phyloP scores from a whole-genome alignment of 92 coral and sea anemone genomes.

The Epizoanthus illoricatus region DNA sequence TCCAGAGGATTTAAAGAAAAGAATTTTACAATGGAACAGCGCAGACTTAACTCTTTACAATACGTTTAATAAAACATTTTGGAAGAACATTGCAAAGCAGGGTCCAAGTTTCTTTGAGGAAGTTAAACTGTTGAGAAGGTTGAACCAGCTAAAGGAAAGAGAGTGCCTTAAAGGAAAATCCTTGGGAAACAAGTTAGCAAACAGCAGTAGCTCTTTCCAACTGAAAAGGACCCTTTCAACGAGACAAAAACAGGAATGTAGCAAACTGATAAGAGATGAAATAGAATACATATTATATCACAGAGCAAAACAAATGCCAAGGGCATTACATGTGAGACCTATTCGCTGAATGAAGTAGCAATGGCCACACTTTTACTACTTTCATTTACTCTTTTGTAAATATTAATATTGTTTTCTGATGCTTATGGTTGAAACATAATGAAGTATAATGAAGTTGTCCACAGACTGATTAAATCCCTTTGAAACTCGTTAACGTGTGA shows the following conservation, averaged over 20 bases:
- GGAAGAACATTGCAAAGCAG: slow-evolving; percentile 56
- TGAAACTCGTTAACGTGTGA: too few relatives aligned
- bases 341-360: too few relatives aligned
- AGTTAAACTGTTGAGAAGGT: slow-evolving; percentile 40
- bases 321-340: background rate
- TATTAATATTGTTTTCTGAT: too few relatives aligned
- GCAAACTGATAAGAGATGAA: slow-evolving; percentile 15
- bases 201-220: background rate
- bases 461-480: too few relatives aligned
- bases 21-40: slow-evolving; percentile 57
- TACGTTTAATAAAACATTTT: slow-evolving; percentile 59
- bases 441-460: too few relatives aligned
- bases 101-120: slow-evolving; percentile 68
- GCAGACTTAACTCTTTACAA: slow-evolving; percentile 63
- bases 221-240: slow-evolving; percentile 2
- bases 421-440: too few relatives aligned
- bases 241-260: slow-evolving; percentile 1
- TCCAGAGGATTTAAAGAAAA: slow-evolving; percentile 23
- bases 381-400: too few relatives aligned
- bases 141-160: slow-evolving; percentile 22
- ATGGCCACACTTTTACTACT: too few relatives aligned
- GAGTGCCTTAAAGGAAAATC: background rate
- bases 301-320: slow-evolving; percentile 30
- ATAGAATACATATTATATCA: slow-evolving; percentile 7
- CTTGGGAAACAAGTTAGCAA: background rate